phyloP scores from a whole-genome alignment of 2,797 vertebrate species.

The Salmo trutta region DNA sequence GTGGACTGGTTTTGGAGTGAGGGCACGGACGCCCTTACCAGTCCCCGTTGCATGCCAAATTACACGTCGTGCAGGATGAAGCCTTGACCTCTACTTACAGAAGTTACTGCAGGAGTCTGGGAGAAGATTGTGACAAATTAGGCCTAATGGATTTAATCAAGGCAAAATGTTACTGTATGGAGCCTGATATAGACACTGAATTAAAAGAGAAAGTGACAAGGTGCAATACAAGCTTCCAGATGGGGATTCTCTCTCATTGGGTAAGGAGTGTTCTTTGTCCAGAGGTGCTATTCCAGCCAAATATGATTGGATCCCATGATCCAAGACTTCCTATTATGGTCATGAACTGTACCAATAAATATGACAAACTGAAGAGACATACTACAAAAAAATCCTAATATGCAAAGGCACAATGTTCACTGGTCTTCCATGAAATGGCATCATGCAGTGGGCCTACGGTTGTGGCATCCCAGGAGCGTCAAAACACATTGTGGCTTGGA shows the following conservation, averaged over 20 bases:
- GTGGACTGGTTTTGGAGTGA: slow-evolving; percentile 61
- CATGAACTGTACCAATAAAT: slow-evolving; percentile 58
- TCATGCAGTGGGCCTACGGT: slow-evolving; percentile 44
- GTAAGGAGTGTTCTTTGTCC: slow-evolving; percentile 66
- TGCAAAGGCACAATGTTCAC: slow-evolving; percentile 63
- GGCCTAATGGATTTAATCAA: slow-evolving; percentile 58
- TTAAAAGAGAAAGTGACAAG: neutral
- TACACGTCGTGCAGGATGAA: slow-evolving; percentile 55
- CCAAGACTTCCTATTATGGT: slow-evolving; percentile 63
- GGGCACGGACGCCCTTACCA: slow-evolving; percentile 55
- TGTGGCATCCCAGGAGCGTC: slow-evolving; percentile 43
- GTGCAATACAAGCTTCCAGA: slow-evolving; percentile 56
- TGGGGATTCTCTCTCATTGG: slow-evolving; percentile 44
- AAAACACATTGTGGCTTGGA: slow-evolving; percentile 62
- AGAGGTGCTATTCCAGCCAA: slow-evolving; percentile 67
- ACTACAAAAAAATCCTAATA: slow-evolving; percentile 60
- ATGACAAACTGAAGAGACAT: slow-evolving; percentile 50
- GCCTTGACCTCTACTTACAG: slow-evolving; percentile 60
- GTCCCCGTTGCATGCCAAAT: slow-evolving; percentile 63
- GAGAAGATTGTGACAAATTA: slow-evolving; percentile 13
- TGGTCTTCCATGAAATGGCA: slow-evolving; percentile 54
- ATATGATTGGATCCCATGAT: slow-evolving; percentile 60
- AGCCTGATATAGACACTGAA: slow-evolving; percentile 58
- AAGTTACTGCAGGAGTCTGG: slow-evolving; percentile 54
- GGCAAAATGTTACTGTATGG: slow-evolving; percentile 54